Conservation (phyloP, 2,888 invertebrate genomes). For the Volucella bombylans region DNA sequence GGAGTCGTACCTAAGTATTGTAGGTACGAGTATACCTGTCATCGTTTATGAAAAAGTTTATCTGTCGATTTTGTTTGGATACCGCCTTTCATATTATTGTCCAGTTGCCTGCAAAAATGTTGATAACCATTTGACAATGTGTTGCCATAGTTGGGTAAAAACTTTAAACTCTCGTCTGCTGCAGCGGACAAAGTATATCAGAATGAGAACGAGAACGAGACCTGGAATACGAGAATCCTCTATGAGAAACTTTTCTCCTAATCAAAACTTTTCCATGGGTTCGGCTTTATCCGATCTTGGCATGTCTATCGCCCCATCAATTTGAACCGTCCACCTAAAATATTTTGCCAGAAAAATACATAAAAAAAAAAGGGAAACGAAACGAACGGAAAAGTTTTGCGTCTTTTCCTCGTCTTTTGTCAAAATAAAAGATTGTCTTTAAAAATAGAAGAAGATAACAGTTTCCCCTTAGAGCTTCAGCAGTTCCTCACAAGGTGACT, state of each 20-base stretch:
- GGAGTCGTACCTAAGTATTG: too few relatives aligned
- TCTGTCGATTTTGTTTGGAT: constrained; percentile 59
- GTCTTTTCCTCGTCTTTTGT: background rate
- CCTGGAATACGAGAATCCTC: constrained; percentile 43
- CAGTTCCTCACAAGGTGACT: constrained; percentile 4
- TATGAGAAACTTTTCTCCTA: constrained; percentile 68
- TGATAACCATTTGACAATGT: constrained; percentile 73
- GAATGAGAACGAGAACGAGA: background rate
- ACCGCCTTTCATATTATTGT: constrained; percentile 63
- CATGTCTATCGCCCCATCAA: constrained; percentile 72
- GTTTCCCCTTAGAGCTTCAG: background rate
- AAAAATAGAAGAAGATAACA: constrained; percentile 17
- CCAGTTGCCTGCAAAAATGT: constrained; percentile 71
- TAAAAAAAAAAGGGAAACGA: constrained; percentile 18
- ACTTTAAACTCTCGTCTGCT: constrained; percentile 68
- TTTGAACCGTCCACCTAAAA: constrained; percentile 69
- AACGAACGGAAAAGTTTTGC: constrained; percentile 53
- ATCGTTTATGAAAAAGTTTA: constrained; percentile 65
- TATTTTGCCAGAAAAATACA: constrained; percentile 26
- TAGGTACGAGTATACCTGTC: constrained; percentile 52
- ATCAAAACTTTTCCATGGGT: constrained; percentile 71
- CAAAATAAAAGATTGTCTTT: constrained; percentile 37
- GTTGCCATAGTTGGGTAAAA: constrained; percentile 63
- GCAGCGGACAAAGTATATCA: constrained; percentile 30
- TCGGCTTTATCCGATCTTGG: constrained; percentile 68